These are phyloP conservation scores for Agrochola macilenta DNA, from an alignment of 2,888 invertebrate genomes.

Conservation along the genomic window DNA sequence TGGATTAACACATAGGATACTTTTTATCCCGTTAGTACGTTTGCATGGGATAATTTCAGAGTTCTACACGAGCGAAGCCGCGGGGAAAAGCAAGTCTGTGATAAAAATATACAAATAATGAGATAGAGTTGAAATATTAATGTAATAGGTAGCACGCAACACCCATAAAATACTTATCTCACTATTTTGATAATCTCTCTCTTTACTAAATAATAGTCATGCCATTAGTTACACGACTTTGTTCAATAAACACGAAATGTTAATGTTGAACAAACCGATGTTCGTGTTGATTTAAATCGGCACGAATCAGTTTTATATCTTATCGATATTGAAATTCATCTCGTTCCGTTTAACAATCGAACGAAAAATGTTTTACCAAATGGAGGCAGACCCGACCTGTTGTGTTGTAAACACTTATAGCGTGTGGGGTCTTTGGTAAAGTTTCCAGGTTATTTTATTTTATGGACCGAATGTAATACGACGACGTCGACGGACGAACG, in stretches of 20 bases:
- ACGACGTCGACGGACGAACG: too few species aligned
- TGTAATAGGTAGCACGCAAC: conserved; percentile 45
- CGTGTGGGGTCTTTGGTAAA: conserved; percentile 1
- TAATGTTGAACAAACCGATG: conserved; percentile 40
- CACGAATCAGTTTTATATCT: conserved; percentile 43
- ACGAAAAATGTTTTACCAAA: conserved; percentile 46
- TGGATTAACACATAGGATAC: too few species aligned
- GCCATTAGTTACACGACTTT: conserved; percentile 55
- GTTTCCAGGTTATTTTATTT: not conserved
- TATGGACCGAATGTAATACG: not conserved
- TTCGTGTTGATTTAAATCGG: conserved; percentile 45
- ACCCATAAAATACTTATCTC: conserved; percentile 43
- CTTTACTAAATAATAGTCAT: conserved; percentile 27
- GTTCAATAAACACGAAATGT: conserved; percentile 49
- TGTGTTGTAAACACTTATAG: conserved; percentile 34
- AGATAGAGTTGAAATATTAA: conserved; percentile 34
- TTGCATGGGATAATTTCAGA: too few species aligned
- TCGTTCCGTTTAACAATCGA: conserved; percentile 55
- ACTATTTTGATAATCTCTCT: conserved; percentile 43
- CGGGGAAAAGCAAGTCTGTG: too few species aligned
- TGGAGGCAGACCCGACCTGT: conserved; percentile 18
- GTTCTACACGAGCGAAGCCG: too few species aligned
- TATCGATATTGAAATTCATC: conserved; percentile 53
- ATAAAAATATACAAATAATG: conserved; percentile 30
- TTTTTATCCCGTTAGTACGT: too few species aligned